Base-by-base conservation (phyloP, 2,113 vertebrate species). In the Cairina moschata region DNA sequence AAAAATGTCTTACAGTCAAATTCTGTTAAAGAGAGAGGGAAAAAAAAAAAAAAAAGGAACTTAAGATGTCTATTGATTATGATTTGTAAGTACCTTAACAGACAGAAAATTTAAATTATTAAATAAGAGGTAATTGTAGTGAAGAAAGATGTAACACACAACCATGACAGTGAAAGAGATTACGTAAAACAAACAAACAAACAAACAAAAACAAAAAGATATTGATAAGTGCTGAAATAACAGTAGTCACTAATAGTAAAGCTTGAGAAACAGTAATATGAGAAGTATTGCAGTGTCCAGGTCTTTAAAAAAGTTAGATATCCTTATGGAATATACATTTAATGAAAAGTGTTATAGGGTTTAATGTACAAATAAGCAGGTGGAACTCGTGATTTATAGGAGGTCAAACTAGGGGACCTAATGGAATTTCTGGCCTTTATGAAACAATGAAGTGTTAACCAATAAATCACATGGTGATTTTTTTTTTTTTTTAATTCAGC, bases 391-490 rank as follows among this genome's bases (percentile, higher is more conserved):
- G 42, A 56, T 76, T 72, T 72, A 38, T 3, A 91, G 31, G 56
- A 96, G 50, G 28, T 67, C 28, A 86, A 22, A 83, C 29, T 56
- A 52, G 17, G 75, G 25, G 11, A 82, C 48, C 22, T 85, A 79
- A 82, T 72, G 16, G 46, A 94, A 80, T 13, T 67, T 82, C 36
- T 72, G 29, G 6, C 52, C 34, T 42, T 46, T 32, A 54, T 17
- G 25, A 74, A 89, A 78, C 5, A 59, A 11, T 56, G 42, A 91
- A 94, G 62, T 79, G 75, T 87, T 90, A 91, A 94, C 78, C 54
- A 83, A 76, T 73, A 91, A 91, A 85, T 52, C 58, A 56, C 60
- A 76, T 5, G 6, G 16, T 17, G 34, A 55, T 71, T 34, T 5
- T 66, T 38, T 4, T 66, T 84, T 86, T 71, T 17, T 89, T 96